phyloP scores from a whole-genome alignment of 2,888 invertebrate species.

The Spilosoma lubricipeda region DNA sequence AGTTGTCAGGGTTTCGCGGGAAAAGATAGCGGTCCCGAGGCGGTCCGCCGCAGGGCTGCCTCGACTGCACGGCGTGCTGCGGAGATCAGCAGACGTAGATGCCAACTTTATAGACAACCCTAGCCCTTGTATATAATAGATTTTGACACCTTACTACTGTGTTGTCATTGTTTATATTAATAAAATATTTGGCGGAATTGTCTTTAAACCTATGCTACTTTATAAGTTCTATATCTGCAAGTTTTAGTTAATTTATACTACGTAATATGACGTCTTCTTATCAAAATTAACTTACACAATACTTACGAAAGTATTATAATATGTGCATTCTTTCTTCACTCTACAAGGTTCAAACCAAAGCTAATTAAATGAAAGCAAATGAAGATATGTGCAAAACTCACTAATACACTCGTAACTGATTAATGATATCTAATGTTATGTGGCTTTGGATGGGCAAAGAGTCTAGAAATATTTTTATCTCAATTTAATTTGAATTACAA shows the following conservation, averaged over 20 bases:
- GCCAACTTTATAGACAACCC: constrained; percentile 7
- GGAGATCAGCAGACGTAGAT: constrained; percentile 69
- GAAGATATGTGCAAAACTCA: no score
- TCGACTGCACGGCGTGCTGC: constrained; percentile 86
- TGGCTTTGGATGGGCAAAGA: not conserved
- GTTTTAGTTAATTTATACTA: no score
- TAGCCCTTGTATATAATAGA: constrained; percentile 12
- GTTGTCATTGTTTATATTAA: not conserved
- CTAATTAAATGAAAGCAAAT: no score
- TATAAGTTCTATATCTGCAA: not conserved
- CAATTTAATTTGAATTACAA: not conserved
- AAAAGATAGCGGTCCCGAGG: constrained; percentile 85
- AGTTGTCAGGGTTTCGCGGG: constrained; percentile 72
- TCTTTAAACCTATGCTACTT: not conserved
- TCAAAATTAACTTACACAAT: no score
- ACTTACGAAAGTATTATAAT: no score
- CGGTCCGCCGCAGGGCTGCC: constrained; percentile 82
- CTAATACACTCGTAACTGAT: no score
- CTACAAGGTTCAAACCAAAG: no score
- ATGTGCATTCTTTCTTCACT: no score
- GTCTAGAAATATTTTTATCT: not conserved
- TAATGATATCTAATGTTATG: no score
- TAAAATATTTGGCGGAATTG: not conserved
- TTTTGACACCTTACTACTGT: not conserved
- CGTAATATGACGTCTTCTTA: no score